phyloP scores from a whole-genome alignment of 2,888 invertebrate species.

The Clistopyga incitator region DNA sequence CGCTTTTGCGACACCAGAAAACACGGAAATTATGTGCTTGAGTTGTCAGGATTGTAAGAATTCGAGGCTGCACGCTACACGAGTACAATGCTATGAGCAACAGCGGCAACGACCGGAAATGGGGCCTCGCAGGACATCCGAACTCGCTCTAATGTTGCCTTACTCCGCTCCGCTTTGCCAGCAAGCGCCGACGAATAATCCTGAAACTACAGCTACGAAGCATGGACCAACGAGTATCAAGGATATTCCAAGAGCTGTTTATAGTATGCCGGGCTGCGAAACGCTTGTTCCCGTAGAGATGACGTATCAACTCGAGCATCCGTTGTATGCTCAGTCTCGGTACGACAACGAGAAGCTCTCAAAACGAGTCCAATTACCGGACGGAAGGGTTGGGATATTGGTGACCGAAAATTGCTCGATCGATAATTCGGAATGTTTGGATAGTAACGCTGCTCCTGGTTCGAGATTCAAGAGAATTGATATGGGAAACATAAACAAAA shows the following conservation, averaged over 20 bases:
- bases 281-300: background rate
- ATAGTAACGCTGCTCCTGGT: background rate
- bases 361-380: constrained; percentile 50
- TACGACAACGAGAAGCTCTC: constrained; percentile 9
- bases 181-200: background rate
- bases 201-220: background rate
- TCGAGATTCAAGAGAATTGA: constrained; percentile 10
- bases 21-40: background rate
- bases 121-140: background rate
- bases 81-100: background rate
- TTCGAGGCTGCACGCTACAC: background rate
- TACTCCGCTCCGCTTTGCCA: constrained; percentile 12
- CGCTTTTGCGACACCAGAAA: background rate
- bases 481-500: background rate
- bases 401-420: constrained; percentile 40
- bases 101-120: background rate
- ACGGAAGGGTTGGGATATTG: constrained; percentile 54
- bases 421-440: background rate
- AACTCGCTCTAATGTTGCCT: constrained; percentile 13
- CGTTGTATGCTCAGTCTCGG: background rate
- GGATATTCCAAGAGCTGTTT: constrained; percentile 14
- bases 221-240: constrained; percentile 7
- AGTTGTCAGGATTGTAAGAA: background rate
- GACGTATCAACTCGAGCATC: constrained; percentile 2
- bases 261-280: background rate